Evolutionary conservation across 2,113 vertebrate species (phyloP).

Genomic region (Nothoprocta pentlandii): DNA sequence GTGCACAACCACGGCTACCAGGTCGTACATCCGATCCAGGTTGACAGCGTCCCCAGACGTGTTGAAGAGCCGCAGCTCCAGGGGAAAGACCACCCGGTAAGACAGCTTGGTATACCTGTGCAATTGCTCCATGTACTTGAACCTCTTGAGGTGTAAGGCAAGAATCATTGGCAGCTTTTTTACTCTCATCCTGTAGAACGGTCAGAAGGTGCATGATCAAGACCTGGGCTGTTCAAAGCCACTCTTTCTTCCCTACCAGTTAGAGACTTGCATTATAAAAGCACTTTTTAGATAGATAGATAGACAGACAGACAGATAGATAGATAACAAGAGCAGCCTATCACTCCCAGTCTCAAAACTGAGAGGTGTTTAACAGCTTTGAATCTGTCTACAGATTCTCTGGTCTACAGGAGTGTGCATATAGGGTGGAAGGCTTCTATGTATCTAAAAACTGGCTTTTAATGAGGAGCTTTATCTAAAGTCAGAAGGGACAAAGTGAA

Average conservation of each 20-base stretch:
- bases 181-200: slow-evolving; percentile 89
- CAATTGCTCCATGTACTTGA: slow-evolving; percentile 98
- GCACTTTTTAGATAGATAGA: neutral
- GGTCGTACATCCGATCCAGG: slow-evolving; percentile 96
- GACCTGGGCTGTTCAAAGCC: neutral
- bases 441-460: neutral
- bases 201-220: neutral
- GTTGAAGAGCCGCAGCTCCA: slow-evolving; percentile 96
- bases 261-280: neutral
- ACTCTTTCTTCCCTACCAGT: neutral
- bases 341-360: neutral
- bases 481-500: neutral
- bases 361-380: neutral
- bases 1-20: slow-evolving; percentile 96
- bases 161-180: slow-evolving; percentile 97
- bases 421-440: neutral
- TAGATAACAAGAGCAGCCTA: neutral
- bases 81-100: slow-evolving; percentile 94
- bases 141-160: slow-evolving; percentile 96
- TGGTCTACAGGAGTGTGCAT: neutral
- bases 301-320: too few species aligned
- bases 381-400: neutral
- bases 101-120: slow-evolving; percentile 97
- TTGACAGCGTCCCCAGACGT: slow-evolving; percentile 93
- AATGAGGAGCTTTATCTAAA: neutral